Evolutionary conservation across 1,140 invertebrate genomes (phyloP).

Genomic region (Nasonia vitripennis): DNA sequence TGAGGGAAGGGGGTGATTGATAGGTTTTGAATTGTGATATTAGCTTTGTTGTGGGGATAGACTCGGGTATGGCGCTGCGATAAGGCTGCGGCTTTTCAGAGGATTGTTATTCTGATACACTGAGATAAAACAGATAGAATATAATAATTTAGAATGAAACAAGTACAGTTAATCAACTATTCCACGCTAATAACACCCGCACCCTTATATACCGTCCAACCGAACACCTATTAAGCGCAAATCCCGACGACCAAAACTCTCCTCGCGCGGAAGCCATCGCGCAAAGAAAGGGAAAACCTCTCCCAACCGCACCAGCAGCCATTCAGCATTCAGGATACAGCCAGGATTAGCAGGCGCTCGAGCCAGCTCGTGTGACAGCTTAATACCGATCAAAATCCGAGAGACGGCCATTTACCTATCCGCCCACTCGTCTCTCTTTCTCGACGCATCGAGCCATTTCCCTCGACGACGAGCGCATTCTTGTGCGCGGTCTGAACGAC

Average conservation of each 20-base stretch:
- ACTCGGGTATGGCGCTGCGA: neutral
- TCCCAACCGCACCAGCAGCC: neutral
- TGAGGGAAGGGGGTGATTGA: neutral
- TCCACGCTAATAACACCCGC: too few relatives aligned
- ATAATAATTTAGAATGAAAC: too few relatives aligned
- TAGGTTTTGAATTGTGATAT: conserved; percentile 20
- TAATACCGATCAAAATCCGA: conserved; percentile 71
- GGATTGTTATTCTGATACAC: too few relatives aligned
- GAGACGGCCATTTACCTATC: conserved; percentile 57
- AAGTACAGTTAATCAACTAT: too few relatives aligned
- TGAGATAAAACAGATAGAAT: too few relatives aligned
- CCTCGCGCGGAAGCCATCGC: neutral
- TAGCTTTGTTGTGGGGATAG: neutral
- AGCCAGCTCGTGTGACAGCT: conserved; percentile 66
- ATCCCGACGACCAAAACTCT: too few relatives aligned
- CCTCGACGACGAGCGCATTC: neutral
- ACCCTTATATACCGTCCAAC: too few relatives aligned
- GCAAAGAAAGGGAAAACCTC: neutral
- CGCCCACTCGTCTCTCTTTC: neutral
- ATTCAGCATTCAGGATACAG: conserved; percentile 46
- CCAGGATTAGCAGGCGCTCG: conserved; percentile 61
- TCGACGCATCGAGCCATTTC: neutral
- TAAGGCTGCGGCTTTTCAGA: too few relatives aligned
- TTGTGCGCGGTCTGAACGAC: conserved; percentile 28
- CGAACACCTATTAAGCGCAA: too few relatives aligned